Conservation (phyloP, 2,113 vertebrate species). For the Heliornis fulica region DNA sequence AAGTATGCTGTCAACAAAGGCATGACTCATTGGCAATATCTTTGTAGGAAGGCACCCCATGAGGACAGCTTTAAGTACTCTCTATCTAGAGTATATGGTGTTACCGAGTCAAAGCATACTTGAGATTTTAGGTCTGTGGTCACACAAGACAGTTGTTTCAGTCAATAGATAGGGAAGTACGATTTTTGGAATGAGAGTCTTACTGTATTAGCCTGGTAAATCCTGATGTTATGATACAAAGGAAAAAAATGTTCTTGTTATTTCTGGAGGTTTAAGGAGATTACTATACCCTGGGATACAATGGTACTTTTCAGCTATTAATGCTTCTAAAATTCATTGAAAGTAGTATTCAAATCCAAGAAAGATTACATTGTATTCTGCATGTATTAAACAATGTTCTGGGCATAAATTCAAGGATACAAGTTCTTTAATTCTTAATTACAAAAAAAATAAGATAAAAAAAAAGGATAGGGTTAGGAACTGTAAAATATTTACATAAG, state of each 20-base stretch:
- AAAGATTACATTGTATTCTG: slow-evolving; percentile 40
- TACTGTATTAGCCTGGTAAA: slow-evolving; percentile 38
- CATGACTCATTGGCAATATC: not conserved
- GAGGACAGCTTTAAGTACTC: not conserved
- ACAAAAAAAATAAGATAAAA: not conserved
- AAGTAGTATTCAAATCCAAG: slow-evolving; percentile 7
- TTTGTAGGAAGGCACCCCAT: not conserved
- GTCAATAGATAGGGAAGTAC: slow-evolving; percentile 11
- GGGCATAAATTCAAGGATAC: not conserved
- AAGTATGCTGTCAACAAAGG: not conserved
- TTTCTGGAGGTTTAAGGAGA: slow-evolving; percentile 48
- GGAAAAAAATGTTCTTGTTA: slow-evolving; percentile 61
- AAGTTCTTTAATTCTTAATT: slow-evolving; percentile 8
- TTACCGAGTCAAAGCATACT: not conserved
- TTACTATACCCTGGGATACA: slow-evolving; percentile 37
- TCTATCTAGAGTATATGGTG: not conserved
- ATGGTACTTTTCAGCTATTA: slow-evolving; percentile 50
- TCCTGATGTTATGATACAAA: slow-evolving; percentile 54
- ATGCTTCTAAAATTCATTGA: slow-evolving; percentile 1
- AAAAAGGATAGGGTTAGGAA: not conserved
- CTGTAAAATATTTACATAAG: not conserved
- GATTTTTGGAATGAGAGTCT: slow-evolving; percentile 18
- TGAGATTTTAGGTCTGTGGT: not conserved
- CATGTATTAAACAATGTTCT: not conserved
- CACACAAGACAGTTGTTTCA: not conserved